phyloP scores from a whole-genome alignment of 2,113 vertebrate genomes.

The Eleginops maclovinus region DNA sequence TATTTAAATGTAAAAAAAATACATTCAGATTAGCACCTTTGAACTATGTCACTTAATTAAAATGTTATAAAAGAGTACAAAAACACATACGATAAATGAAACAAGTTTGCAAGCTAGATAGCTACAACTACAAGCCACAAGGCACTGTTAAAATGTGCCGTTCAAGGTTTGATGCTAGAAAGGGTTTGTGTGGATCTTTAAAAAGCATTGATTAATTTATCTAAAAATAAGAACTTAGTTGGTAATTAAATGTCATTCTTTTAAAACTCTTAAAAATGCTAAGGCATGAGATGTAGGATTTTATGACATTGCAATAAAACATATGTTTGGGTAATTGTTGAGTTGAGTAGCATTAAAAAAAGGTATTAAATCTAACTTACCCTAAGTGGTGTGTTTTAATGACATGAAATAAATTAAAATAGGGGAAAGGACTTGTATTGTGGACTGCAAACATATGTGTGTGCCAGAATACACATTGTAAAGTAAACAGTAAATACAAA shows the following conservation, averaged over 20 bases:
- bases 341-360: too few species aligned
- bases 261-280: too few species aligned
- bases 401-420: conserved; percentile 74
- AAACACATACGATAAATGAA: conserved; percentile 53
- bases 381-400: conserved; percentile 22
- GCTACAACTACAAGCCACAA: conserved; percentile 13
- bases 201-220: too few species aligned
- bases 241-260: too few species aligned
- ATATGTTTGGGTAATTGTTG: too few species aligned
- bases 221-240: too few species aligned
- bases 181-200: not conserved
- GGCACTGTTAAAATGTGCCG: conserved; percentile 40
- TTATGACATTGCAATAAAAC: too few species aligned
- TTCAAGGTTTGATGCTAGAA: conserved; percentile 27
- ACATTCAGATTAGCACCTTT: conserved; percentile 75
- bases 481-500: conserved; percentile 35
- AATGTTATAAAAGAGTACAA: conserved; percentile 68
- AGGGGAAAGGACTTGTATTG: conserved; percentile 26
- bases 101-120: conserved; percentile 24
- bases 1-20: conserved; percentile 37
- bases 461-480: conserved; percentile 19
- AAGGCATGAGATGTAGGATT: too few species aligned
- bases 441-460: not conserved
- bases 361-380: too few species aligned
- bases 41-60: conserved; percentile 44